phyloP scores from a whole-genome alignment of 2,888 invertebrate genomes.

The Amphipoea oculea region DNA sequence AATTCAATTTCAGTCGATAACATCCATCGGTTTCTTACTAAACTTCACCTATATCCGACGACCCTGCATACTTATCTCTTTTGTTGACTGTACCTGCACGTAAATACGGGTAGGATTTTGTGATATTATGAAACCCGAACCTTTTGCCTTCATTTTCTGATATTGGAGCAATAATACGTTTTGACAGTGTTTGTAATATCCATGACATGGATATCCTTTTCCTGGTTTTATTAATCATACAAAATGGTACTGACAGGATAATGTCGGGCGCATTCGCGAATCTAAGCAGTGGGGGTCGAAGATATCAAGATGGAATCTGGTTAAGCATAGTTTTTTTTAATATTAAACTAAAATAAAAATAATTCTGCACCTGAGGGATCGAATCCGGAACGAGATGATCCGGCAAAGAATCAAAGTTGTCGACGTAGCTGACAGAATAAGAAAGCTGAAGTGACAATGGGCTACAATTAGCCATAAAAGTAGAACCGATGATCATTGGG shows the following conservation, averaged over 20 bases:
- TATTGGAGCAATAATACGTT: conserved; percentile 40
- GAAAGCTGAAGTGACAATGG: background rate
- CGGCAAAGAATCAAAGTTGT: background rate
- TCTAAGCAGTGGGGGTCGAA: background rate
- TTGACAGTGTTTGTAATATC: conserved; percentile 26
- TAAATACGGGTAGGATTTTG: conserved; percentile 23
- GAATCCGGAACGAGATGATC: background rate
- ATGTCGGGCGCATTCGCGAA: no score
- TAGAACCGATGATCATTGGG: background rate
- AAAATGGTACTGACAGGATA: conserved; percentile 29
- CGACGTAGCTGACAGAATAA: background rate
- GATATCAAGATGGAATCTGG: background rate
- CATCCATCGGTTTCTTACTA: no score
- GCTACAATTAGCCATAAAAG: background rate
- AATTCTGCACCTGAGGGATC: background rate
- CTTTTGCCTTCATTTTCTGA: conserved; percentile 24
- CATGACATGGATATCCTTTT: conserved; percentile 24
- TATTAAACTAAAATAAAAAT: background rate
- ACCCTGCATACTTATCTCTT: no score
- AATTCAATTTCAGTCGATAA: no score
- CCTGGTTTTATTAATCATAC: conserved; percentile 29
- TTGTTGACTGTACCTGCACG: background rate
- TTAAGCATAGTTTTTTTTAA: background rate
- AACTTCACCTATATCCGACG: no score
- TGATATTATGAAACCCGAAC: conserved; percentile 20